Base-by-base conservation (phyloP, 1,140 invertebrate genomes). In the Psilanteris sp. region DNA sequence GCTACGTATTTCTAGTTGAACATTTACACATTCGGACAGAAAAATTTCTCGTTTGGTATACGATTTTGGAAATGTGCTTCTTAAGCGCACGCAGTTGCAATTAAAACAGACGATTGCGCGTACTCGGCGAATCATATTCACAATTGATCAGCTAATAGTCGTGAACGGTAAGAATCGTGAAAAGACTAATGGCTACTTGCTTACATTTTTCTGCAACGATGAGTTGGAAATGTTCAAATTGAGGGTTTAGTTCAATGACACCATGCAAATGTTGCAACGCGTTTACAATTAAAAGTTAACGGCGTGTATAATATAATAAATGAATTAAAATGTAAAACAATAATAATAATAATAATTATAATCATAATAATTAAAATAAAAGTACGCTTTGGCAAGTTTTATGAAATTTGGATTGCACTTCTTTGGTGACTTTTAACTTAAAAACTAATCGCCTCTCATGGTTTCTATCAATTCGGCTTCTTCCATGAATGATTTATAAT, bases 141-240 rank as follows among this genome's bases (percentile, higher is more conserved):
- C 14, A 52, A 31, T 2, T 36, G 9, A 29, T 29, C 6, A 46
- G 22, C 44, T 48, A 48, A 18, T 31, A 31, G 2, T 18, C n/a
- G 15, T 4, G 9, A 59, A 34, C 16, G 22, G 37, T 44, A 44
- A 59, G 24, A 16, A 15, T 32, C 37, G 4, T 43, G 24, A 27
- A 24, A 32, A n/a, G 43, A 59, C 54, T 44, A 32, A 11, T 7
- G 34, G 10, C 41, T 46, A 61, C 41, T 18, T 10, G 11, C 26
- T 52, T 36, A 27, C 41, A 37, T 46, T 46, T 61, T 52, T 52
- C 48, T 52, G 48, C 11, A 6, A 37, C 20, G 36, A 36, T 52
- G 48, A 37, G 20, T 52, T 16, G 6, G 48, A 24, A 48, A 20
- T 48, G 48, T 52, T 52, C 48, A 37, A 24, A 11, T 36, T 48